Evolutionary conservation across 2,113 vertebrate species (phyloP).

Genomic region (Centropus bengalensis): DNA sequence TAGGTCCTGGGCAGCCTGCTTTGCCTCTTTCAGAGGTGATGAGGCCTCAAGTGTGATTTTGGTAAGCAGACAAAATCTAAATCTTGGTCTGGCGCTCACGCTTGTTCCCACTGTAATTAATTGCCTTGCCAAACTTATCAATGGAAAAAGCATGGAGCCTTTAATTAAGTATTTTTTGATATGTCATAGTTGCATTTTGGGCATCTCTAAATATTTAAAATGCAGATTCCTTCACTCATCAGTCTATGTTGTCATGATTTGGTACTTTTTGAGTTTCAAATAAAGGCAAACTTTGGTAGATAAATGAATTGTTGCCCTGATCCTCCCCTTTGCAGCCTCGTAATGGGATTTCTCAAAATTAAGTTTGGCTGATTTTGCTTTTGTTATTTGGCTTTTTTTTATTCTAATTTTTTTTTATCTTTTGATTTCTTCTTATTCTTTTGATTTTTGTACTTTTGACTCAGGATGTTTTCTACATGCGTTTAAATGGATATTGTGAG

Average conservation of each 20-base stretch:
- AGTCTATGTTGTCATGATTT: not conserved
- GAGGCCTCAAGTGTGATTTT: not conserved
- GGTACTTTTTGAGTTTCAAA: not conserved
- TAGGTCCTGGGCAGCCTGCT: not conserved
- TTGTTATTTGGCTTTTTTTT: too few relatives aligned
- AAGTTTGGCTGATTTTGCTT: not conserved
- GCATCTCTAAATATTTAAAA: not conserved
- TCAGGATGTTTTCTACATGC: not conserved
- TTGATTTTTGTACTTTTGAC: not conserved
- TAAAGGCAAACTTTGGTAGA: not conserved
- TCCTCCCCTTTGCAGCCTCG: not conserved
- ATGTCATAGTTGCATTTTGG: not conserved
- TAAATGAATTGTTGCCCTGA: not conserved
- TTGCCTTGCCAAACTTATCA: not conserved
- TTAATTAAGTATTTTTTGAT: not conserved
- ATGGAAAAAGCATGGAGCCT: not conserved
- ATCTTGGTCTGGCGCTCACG: accelerated
- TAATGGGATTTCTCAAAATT: not conserved
- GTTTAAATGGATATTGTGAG: not conserved
- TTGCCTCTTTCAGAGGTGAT: not conserved
- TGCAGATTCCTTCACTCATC: not conserved
- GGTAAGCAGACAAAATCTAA: not conserved
- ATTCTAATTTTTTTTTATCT: not conserved
- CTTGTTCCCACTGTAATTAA: not conserved
- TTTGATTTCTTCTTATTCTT: not conserved